Base-by-base conservation (phyloP, 2,888 invertebrate genomes). In the Meloe dianella region DNA sequence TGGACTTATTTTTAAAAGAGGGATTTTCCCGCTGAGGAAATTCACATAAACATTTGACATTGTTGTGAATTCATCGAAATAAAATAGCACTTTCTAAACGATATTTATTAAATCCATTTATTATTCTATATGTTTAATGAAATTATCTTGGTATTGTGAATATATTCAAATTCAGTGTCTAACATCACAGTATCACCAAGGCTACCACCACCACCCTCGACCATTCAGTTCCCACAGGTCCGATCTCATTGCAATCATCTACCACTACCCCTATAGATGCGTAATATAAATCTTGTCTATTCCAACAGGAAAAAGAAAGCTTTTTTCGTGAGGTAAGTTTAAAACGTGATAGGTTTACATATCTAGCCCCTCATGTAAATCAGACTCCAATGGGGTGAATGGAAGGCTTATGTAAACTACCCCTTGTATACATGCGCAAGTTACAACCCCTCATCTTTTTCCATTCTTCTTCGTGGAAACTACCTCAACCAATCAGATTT, bases 191-290 rank as follows among this genome's bases (percentile, higher is more conserved):
- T 64, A 62, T 65, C 66, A 61, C 47, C 17, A 63, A 69, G 74
- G 71, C 61, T 68, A 69, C 68, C 63, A 71, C 69, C 73, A 69
- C 68, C 63, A 71, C 69, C 73, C 68, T 68, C 73, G 71, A 73
- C 72, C 73, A 64, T 73, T 68, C 67, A 70, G 74, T 68, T 81
- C 82, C 81, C 82, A 70, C 75, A 78, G 82, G 81, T 76, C 77
- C 81, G 80, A 81, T 82, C 79, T 79, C 77, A 75, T 73, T 75
- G 79, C 80, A 78, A 81, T 81, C 81, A 79, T 78, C 69, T 71
- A 75, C 67, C 64, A 60, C 60, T 67, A 35, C 64, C 64, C 65
- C 65, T 69, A 66, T 64, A 70, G 66, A 68, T 66, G 68, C 65
- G 65, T 65, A 68, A 73, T 69, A 71, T 71, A 63, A 64, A 66